Evolutionary conservation across 1,140 invertebrate species (phyloP), one percentile per base, ranked within the genome.

Genomic region (Drosophila nannoptera): DNA sequence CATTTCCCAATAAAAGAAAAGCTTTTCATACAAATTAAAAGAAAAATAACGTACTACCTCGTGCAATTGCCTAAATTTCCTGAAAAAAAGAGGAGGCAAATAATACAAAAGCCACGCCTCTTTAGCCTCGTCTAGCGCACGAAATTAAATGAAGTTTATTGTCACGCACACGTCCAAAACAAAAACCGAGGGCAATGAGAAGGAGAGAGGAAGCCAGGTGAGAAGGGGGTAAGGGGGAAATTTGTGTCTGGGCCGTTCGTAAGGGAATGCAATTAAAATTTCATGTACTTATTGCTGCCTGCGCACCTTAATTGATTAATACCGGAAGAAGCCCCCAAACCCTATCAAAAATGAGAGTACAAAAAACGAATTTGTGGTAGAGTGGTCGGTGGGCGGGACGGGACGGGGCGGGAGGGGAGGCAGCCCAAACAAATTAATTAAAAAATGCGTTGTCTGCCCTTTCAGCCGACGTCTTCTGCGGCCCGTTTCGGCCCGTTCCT

Each of bases 181-280:
- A 49, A 9, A 48, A 48, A 14, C n/a, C 22, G 22, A 2, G 22
- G 22, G 22, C 22, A 22, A 22, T 22, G 22, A 22, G n/a, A n/a
- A n/a, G n/a, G n/a, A n/a, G n/a, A 40, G 38, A n/a, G 11, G 11
- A n/a, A 43, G 5, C 22, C 22, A 22, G 22, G 22, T 22, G 38
- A 40, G 9, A 4, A 11, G n/a, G 11, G 38, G 40, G 7, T n/a
- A 43, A 43, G 1, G 40, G 40, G 12, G 35, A 52, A 55, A 54
- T 16, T 35, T 22, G 16, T 69, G 67, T 52, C 53, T 65, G 60
- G 9, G 32, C 16, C 7, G 32, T 56, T 42, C 16, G 46, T 14
- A 9, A 69, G 43, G 64, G 43, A 64, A 73, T 60, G 65, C 69
- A 64, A 68, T 62, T 58, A 78, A 76, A 75, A 78, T 73, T 69